Evolutionary conservation across 2,113 vertebrate species (phyloP).

Genomic region (Morone saxatilis): DNA sequence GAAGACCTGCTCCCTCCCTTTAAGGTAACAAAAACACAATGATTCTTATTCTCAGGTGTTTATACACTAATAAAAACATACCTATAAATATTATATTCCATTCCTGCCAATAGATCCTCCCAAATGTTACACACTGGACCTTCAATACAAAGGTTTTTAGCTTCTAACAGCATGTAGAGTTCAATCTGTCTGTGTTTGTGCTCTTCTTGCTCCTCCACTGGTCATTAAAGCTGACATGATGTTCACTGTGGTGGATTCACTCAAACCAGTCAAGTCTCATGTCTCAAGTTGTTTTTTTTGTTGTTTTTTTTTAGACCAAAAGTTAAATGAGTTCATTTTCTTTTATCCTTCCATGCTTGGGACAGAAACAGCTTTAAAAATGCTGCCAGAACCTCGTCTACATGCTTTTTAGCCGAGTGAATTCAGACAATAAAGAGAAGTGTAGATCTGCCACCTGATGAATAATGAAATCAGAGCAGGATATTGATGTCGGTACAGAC

Average conservation of each 20-base stretch:
- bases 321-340: neutral
- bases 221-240: neutral
- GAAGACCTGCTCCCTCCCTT: no score
- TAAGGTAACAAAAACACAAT: no score
- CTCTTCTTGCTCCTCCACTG: no score
- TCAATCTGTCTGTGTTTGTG: no score
- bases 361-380: neutral
- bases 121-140: no score
- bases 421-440: slow-evolving; percentile 30
- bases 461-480: slow-evolving; percentile 37
- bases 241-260: neutral
- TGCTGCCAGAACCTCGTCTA: neutral
- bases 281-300: neutral
- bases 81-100: no score
- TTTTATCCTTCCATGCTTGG: neutral
- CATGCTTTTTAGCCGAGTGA: neutral
- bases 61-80: no score
- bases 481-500: slow-evolving; percentile 2
- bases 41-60: no score
- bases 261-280: neutral
- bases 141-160: no score
- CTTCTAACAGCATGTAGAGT: no score
- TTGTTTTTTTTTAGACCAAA: neutral
- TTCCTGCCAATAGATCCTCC: no score
- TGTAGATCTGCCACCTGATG: slow-evolving; percentile 14